phyloP scores from a whole-genome alignment of 2,113 vertebrate genomes.

The Triplophysa siluroides region DNA sequence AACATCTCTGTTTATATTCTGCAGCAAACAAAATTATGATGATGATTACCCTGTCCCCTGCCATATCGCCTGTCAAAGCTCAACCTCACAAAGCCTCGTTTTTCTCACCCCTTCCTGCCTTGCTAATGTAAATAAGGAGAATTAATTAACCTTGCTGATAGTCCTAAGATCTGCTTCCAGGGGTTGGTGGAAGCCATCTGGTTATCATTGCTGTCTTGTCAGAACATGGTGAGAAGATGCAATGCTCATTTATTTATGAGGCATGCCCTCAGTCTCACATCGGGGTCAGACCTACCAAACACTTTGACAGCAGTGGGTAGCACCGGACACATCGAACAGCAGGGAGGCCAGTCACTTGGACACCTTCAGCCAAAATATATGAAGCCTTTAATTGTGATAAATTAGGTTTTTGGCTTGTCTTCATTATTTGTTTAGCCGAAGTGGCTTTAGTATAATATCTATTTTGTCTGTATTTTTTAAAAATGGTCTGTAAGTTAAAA shows the following conservation, averaged over 20 bases:
- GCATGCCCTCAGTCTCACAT: conserved; percentile 37
- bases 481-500: too few species aligned
- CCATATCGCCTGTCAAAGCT: conserved; percentile 4
- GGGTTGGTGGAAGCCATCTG: conserved; percentile 47
- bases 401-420: conserved; percentile 21
- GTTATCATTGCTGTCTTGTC: conserved; percentile 49
- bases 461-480: background rate
- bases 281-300: conserved; percentile 45
- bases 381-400: conserved; percentile 50
- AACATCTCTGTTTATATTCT: conserved; percentile 7
- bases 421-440: conserved; percentile 45
- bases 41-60: background rate
- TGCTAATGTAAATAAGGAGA: conserved; percentile 52
- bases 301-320: conserved; percentile 24
- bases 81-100: background rate
- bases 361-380: conserved; percentile 24
- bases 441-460: conserved; percentile 24
- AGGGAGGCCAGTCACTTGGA: conserved; percentile 34
- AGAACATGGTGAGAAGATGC: conserved; percentile 30
- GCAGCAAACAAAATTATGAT: conserved; percentile 12
- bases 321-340: conserved; percentile 13
- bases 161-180: conserved; percentile 41
- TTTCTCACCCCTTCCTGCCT: conserved; percentile 17
- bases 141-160: conserved; percentile 54
- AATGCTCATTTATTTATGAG: conserved; percentile 53